A percentile compares a stretch with the other conserved stretches of the same genome.
Evolutionary conservation across 2,797 vertebrate species (phyloP).

Genomic region (Linurgus olivaceus): DNA sequence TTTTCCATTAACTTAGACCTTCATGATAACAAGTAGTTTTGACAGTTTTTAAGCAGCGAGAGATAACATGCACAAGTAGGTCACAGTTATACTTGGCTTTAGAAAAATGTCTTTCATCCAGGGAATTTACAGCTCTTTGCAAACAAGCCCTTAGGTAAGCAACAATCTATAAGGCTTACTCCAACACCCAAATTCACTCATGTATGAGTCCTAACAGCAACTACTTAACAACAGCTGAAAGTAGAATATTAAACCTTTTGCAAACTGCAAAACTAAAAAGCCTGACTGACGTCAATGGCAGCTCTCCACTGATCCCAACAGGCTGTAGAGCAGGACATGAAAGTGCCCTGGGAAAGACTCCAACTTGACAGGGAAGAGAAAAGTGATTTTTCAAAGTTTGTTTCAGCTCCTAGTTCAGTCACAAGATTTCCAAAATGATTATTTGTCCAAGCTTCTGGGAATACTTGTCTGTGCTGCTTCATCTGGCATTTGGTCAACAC

Average conservation of each 20-base stretch:
- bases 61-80: slow-evolving; percentile 67
- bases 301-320: neutral
- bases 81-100: slow-evolving; percentile 54
- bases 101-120: slow-evolving; percentile 60
- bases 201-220: slow-evolving; percentile 9
- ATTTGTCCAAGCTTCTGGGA: neutral
- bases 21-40: slow-evolving; percentile 43
- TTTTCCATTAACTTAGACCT: slow-evolving; percentile 50
- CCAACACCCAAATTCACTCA: slow-evolving; percentile 39
- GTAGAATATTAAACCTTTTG: slow-evolving; percentile 14
- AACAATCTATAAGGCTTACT: slow-evolving; percentile 34
- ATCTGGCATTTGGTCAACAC: neutral
- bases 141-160: slow-evolving; percentile 65
- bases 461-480: neutral
- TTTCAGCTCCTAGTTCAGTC: neutral
- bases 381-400: neutral
- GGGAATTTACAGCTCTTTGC: slow-evolving; percentile 53
- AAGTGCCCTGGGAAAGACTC: slow-evolving; percentile 14
- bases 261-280: slow-evolving; percentile 5
- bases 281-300: neutral
- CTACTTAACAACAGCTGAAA: neutral
- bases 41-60: slow-evolving; percentile 61
- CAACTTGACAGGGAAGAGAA: neutral
- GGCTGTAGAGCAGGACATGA: neutral
- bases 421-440: neutral